A percentile compares a stretch with the other conserved stretches of the same genome.
Conservation (phyloP, 2,113 vertebrate species). For the Gallinago paraguaiae region DNA sequence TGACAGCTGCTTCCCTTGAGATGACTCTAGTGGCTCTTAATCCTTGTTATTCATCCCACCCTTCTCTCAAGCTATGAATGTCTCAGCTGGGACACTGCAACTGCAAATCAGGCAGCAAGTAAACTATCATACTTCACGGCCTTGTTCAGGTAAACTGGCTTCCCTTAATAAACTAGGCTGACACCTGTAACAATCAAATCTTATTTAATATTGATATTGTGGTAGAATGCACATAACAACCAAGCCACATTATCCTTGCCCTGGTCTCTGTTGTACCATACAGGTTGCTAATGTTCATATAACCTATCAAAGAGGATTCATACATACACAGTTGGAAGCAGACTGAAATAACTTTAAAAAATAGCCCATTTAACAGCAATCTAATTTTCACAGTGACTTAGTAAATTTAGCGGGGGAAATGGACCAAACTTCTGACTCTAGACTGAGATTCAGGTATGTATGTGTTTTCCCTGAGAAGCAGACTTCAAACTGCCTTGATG, state of each 20-base stretch:
- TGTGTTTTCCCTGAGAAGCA: not conserved
- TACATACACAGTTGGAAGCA: not conserved
- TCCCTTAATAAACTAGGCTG: not conserved
- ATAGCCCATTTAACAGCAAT: not conserved
- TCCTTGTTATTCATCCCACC: not conserved
- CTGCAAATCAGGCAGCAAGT: not conserved
- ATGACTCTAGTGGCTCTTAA: not conserved
- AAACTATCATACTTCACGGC: not conserved
- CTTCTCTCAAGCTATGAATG: not conserved
- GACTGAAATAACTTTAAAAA: not conserved
- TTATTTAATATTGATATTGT: not conserved
- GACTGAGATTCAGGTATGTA: not conserved
- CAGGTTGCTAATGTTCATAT: not conserved
- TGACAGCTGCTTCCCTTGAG: slow-evolving; percentile 11
- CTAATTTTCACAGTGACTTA: not conserved
- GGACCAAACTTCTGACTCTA: not conserved
- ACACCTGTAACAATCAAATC: not conserved
- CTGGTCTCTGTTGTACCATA: not conserved
- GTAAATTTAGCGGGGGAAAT: not conserved
- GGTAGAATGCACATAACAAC: not conserved
- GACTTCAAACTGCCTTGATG: not conserved
- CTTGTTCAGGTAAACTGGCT: slow-evolving; percentile 4
- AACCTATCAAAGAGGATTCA: not conserved
- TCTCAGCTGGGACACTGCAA: not conserved
- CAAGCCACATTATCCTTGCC: not conserved